phyloP scores from a whole-genome alignment of 2,888 invertebrate species.

The Drosophila monieri region DNA sequence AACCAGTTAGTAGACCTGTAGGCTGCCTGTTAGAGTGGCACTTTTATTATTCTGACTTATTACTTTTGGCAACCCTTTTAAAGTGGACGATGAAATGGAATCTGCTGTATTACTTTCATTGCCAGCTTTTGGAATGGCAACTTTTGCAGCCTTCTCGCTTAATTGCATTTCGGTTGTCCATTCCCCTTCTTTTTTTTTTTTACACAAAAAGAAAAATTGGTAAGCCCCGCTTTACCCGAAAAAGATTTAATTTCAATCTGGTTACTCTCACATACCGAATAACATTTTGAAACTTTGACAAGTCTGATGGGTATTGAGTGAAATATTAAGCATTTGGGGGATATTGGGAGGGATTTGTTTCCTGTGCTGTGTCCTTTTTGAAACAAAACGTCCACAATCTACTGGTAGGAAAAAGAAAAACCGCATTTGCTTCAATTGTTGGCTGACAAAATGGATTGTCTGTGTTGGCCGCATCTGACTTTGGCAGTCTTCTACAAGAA shows the following conservation, averaged over 20 bases:
- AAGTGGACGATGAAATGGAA: neutral
- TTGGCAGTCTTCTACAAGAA: slow-evolving; percentile 30
- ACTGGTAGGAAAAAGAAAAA: slow-evolving; percentile 18
- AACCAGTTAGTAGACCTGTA: no score
- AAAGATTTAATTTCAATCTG: neutral
- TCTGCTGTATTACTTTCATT: neutral
- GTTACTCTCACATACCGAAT: neutral
- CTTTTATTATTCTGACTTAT: neutral
- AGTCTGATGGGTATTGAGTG: neutral
- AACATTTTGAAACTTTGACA: neutral
- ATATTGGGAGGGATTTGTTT: slow-evolving; percentile 2
- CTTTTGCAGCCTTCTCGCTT: slow-evolving; percentile 15
- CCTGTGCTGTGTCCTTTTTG: slow-evolving; percentile 4
- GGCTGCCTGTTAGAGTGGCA: no score
- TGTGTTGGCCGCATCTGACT: slow-evolving; percentile 41
- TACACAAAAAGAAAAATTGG: neutral
- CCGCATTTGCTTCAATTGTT: slow-evolving; percentile 40
- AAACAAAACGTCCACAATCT: neutral
- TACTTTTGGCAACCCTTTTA: neutral
- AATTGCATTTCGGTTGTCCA: slow-evolving; percentile 23
- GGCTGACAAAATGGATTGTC: slow-evolving; percentile 48
- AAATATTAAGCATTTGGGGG: neutral
- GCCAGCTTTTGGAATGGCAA: neutral
- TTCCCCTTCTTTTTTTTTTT: neutral
- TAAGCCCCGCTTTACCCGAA: neutral